Percentiles rank a stretch among this genome's conserved stretches.
phyloP scores from a whole-genome alignment of 37 sponge, comb jelly and placozoan species.

The Oopsacas minuta region DNA sequence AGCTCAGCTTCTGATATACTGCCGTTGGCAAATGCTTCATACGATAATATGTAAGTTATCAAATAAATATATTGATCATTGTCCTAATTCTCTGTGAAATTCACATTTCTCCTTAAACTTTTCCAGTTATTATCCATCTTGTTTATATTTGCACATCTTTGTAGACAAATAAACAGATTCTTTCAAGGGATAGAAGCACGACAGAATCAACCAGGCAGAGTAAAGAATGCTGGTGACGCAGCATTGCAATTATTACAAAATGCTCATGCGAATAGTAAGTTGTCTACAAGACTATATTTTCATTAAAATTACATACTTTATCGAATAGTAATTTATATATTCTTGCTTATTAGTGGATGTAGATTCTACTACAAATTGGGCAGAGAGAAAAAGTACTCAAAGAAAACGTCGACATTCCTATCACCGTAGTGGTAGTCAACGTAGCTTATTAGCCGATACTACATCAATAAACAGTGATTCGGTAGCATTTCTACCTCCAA shows the following conservation, averaged over 20 bases:
- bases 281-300: too few species aligned
- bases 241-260: background rate
- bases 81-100: too few species aligned
- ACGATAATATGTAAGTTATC: background rate
- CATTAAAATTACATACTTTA: background rate
- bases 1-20: background rate
- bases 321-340: background rate
- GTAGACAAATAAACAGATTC: background rate
- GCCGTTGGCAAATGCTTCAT: background rate
- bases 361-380: background rate
- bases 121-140: too few species aligned
- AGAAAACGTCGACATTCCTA: background rate
- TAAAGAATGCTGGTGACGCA: background rate
- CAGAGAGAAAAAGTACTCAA: background rate
- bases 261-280: background rate
- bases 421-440: background rate
- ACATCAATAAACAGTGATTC: background rate
- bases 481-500: background rate
- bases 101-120: too few species aligned
- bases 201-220: background rate
- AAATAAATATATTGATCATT: background rate
- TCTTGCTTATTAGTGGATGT: background rate
- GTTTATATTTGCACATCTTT: too few species aligned
- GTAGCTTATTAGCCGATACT: background rate
- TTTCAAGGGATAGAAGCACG: constrained; percentile 5